Evolutionary conservation across 2,888 invertebrate species (phyloP), one percentile per base, ranked within the genome.

Genomic region (Drosophila phalerata): DNA sequence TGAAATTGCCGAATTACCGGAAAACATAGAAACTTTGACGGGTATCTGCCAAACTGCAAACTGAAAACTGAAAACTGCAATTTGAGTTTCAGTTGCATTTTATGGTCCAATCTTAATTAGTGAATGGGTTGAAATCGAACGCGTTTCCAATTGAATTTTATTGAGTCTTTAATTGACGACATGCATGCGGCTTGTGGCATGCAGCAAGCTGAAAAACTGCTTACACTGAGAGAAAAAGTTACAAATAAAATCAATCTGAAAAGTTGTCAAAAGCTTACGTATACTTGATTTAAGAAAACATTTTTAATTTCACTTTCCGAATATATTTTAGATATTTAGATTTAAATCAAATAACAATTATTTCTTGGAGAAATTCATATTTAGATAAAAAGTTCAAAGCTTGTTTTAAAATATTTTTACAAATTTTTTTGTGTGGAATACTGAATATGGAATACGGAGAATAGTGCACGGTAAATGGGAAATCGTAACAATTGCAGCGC

Each of bases 101-200:
- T 22, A 56, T 65, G 72, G 64, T 42, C 10, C 48, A 52, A 4
- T 37, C 37, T 61, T 61, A 77, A 77, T 72, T 74, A 73, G 61
- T 42, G 62, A 30, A 28, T 52, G 22, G 40, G 15, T 51, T 25
- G 73, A 67, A 30, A 52, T 55, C 55, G 30, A 43, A 53, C 32
- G 52, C 42, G 53, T 19, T 34, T 55, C 47, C 89, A 72, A 85
- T 88, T 84, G 85, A 79, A 81, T 87, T 85, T 85, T 77, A 85
- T 85, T 77, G 87, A 73, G 89, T 81, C 88, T 87, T 87, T 89
- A 85, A 84, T 86, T 86, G 88, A 58, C 56, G 65, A 63, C 61
- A 73, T 79, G 70, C 55, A 74, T 67, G 67, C 32, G 81, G 78
- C 63, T 65, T 61, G 70, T 38, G 63, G 79, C 58, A 37, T 15